Conservation (phyloP, 2,797 vertebrate genomes). For the Tapirus indicus region DNA sequence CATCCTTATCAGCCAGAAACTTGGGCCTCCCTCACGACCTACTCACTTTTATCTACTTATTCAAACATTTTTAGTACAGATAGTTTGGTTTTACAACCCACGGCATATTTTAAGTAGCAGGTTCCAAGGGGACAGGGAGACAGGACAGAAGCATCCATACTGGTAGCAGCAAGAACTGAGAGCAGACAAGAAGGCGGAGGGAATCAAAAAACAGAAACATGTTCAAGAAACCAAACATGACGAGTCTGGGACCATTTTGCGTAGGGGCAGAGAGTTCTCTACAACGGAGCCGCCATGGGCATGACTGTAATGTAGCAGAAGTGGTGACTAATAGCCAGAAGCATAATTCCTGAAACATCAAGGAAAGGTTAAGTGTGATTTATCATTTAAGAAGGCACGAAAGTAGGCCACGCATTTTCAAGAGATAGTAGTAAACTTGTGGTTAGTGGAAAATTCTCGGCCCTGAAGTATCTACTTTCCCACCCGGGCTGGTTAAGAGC, state of each 20-base stretch:
- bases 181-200: neutral
- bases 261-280: neutral
- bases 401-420: accelerated
- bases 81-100: neutral
- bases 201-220: neutral
- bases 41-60: neutral
- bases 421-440: neutral
- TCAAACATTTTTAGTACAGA: too few relatives aligned
- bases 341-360: neutral
- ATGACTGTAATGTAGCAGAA: accelerated
- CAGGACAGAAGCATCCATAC: neutral
- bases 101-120: neutral
- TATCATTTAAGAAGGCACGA: neutral
- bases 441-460: accelerated
- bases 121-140: too few relatives aligned
- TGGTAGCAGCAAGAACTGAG: neutral
- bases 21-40: neutral
- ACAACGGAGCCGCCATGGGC: accelerated
- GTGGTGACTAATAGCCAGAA: accelerated
- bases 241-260: accelerated
- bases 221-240: neutral
- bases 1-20: neutral
- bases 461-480: neutral
- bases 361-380: too few relatives aligned
- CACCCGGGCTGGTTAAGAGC: neutral